Percentiles rank a stretch among this genome's conserved stretches.
Conservation (phyloP, 2,888 invertebrate genomes). For the Amblyjoppa fuscipennis region DNA sequence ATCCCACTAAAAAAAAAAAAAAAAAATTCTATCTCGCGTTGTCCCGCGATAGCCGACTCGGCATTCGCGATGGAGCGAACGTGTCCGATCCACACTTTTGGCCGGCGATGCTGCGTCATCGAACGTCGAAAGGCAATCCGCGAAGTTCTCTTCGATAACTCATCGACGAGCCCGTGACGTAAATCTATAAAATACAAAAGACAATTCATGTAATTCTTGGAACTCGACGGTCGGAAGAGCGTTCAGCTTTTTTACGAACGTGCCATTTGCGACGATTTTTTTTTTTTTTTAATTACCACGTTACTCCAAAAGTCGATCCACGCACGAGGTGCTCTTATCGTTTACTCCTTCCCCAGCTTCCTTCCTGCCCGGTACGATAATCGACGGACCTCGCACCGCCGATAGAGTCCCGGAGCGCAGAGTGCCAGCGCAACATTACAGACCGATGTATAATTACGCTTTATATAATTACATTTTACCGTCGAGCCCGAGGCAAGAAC, state of each 20-base stretch:
- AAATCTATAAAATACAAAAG: slow-evolving; percentile 52
- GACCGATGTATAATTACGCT: neutral
- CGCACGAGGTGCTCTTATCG: slow-evolving; percentile 16
- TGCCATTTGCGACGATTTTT: neutral
- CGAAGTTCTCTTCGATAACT: slow-evolving; percentile 32
- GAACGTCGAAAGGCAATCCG: neutral
- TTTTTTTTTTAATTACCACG: neutral
- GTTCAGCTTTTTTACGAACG: slow-evolving; percentile 14
- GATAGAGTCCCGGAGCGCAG: too few species aligned
- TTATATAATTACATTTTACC: neutral
- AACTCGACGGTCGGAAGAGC: neutral
- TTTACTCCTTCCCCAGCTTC: neutral
- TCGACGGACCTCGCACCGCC: neutral
- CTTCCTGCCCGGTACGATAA: slow-evolving; percentile 25
- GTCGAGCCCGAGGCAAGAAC: neutral
- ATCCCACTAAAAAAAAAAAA: slow-evolving; percentile 19
- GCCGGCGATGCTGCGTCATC: neutral
- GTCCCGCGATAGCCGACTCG: slow-evolving; percentile 1
- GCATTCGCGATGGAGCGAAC: neutral
- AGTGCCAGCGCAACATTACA: neutral
- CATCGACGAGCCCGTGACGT: slow-evolving; percentile 45
- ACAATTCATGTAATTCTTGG: slow-evolving; percentile 38
- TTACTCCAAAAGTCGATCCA: neutral
- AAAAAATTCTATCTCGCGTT: slow-evolving; percentile 28
- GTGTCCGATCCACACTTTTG: neutral